Base-by-base conservation (phyloP, 2,888 invertebrate genomes). In the Palloptera scutellata region DNA sequence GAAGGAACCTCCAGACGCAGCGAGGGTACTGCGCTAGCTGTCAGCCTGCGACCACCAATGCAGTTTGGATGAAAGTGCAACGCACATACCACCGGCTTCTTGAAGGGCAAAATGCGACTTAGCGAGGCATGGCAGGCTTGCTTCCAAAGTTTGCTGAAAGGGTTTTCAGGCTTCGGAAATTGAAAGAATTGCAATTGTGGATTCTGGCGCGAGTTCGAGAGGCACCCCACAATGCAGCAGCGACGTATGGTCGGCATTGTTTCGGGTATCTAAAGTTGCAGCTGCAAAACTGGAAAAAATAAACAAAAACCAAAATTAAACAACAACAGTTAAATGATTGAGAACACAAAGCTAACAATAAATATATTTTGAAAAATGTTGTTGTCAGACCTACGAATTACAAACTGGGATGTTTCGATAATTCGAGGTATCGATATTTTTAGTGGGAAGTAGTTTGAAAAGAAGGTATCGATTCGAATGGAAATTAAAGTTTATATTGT, bases 71-170 rank as follows among this genome's bases (percentile, higher is more conserved):
- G 77, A 66, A 83, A 83, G 70, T 83, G 83, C n/a, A 81, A 64
- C 4, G 82, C 83, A 55, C 83, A 83, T 3, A 83, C 81, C 0
- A 83, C 83, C 0, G 83, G 83, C 61, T 83, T 83, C 68, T 83
- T 83, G 20, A 83, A 81, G 0, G 83, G 81, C 45, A 83, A 69
- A 20, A 83, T 83, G 48, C 84, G 80, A 3, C 81, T 79, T 67
- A 83, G 61, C 0, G 83, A 83, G 13, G 83, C 84, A 64, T 83
- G 83, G 64, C 83, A 83, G 1, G 84, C 84, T 54, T 83, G 81
- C 67, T 81, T 81, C 83, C 83, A 83, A 20, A 83, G 70, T 66
- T 81, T 79, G 61, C 81, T 81, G 52, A 81, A 80, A 0, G 79
- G 77, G 54, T 81, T 81, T 55, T 80, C 82, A 2, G 83, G 84